A percentile compares a stretch with the other conserved stretches of the same genome.
Conservation (phyloP, 2,113 vertebrate species). For the Neomonachus schauinslandi region DNA sequence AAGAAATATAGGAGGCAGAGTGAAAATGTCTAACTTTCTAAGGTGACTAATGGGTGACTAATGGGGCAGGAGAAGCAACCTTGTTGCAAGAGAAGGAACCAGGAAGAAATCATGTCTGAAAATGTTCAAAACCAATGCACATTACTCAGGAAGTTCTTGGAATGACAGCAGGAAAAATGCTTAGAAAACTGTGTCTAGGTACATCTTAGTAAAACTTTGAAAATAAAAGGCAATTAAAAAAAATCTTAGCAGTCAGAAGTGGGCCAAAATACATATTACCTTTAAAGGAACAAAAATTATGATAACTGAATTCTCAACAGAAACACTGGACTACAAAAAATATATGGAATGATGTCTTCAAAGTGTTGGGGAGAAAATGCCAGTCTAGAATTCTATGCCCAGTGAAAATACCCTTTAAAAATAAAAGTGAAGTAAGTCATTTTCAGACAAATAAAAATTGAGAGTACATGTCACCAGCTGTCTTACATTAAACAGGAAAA, state of each 20-base stretch:
- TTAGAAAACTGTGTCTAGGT: background rate
- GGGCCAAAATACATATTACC: background rate
- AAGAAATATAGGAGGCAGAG: background rate
- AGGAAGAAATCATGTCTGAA: background rate
- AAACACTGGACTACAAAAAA: background rate
- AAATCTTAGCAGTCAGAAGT: background rate
- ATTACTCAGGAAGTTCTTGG: background rate
- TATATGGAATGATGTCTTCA: background rate
- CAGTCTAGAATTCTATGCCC: background rate
- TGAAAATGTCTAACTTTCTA: background rate
- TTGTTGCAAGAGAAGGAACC: background rate
- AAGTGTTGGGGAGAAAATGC: background rate
- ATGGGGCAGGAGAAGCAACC: background rate
- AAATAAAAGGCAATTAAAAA: background rate
- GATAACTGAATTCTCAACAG: background rate
- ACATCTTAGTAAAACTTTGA: background rate
- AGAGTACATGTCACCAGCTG: background rate
- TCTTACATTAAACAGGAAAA: background rate
- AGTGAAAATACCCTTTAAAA: background rate
- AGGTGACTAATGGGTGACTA: background rate
- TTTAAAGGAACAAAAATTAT: background rate
- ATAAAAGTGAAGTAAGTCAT: background rate
- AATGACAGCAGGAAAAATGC: background rate
- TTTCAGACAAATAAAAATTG: conserved; percentile 16
- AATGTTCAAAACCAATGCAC: background rate